phyloP scores from a whole-genome alignment of 2,797 vertebrate genomes.

The Anas capensis region DNA sequence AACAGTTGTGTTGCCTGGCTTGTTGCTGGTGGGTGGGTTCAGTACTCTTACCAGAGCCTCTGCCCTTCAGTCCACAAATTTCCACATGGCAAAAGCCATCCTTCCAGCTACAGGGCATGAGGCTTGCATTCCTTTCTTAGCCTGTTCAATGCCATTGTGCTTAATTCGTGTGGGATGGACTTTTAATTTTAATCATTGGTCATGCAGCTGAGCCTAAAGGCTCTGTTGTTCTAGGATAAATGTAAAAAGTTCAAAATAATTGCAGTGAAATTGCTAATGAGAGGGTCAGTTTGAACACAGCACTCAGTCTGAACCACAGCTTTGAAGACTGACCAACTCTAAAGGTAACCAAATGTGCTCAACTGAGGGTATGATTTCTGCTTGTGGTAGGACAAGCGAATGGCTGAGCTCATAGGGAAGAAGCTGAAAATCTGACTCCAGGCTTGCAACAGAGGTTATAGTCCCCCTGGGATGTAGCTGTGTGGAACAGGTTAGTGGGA shows the following conservation, averaged over 20 bases:
- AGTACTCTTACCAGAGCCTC: background rate
- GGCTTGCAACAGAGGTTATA: background rate
- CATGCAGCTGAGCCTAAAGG: background rate
- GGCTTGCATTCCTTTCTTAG: background rate
- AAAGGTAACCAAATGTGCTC: background rate
- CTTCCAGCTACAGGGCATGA: background rate
- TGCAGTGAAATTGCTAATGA: background rate
- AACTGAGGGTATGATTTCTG: background rate
- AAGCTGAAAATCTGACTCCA: background rate
- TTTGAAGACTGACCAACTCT: background rate
- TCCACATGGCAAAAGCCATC: background rate
- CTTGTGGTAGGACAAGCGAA: background rate
- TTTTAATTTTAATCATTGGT: background rate
- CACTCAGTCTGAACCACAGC: background rate
- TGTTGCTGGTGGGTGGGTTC: background rate
- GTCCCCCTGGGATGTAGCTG: background rate
- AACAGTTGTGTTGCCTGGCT: background rate
- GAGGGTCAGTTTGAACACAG: background rate
- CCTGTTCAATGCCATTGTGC: accelerated
- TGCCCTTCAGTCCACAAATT: background rate
- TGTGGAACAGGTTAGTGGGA: background rate
- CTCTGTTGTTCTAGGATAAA: background rate
- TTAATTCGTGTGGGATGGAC: background rate
- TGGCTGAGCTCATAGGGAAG: background rate
- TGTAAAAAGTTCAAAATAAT: background rate